A percentile compares a stretch with the other conserved stretches of the same genome.
Conservation (phyloP, 2,888 invertebrate species). For the Apotomis betuletana region DNA sequence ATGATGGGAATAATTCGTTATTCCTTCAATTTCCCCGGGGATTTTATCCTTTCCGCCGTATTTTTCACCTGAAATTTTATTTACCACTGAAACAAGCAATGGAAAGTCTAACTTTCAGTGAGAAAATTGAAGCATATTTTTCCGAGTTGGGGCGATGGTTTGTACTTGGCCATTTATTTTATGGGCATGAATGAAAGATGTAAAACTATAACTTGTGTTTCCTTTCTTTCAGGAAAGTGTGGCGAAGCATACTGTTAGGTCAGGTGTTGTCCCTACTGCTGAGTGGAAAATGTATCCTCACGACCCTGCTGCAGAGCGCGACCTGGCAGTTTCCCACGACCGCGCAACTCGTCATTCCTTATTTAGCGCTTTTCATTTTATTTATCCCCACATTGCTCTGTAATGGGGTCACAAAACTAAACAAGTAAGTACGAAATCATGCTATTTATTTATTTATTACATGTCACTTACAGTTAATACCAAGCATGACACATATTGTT, state of each 20-base stretch:
- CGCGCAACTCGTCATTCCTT: slow-evolving; percentile 91
- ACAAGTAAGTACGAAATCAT: slow-evolving; percentile 78
- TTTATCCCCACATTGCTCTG: slow-evolving; percentile 91
- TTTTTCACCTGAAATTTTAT: slow-evolving; percentile 46
- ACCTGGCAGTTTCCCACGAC: slow-evolving; percentile 89
- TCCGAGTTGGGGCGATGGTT: slow-evolving; percentile 88
- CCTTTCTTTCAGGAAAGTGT: slow-evolving; percentile 84
- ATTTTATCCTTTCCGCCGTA: slow-evolving; percentile 45
- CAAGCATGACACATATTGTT: too few species aligned
- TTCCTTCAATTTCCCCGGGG: slow-evolving; percentile 44
- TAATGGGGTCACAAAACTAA: slow-evolving; percentile 86
- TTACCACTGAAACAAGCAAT: slow-evolving; percentile 51
- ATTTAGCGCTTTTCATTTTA: slow-evolving; percentile 88
- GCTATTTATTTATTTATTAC: too few species aligned
- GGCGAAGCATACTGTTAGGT: slow-evolving; percentile 88
- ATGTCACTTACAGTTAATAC: too few species aligned
- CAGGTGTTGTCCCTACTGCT: slow-evolving; percentile 90
- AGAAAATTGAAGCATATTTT: slow-evolving; percentile 86
- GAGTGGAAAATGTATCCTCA: slow-evolving; percentile 90
- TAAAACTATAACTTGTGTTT: slow-evolving; percentile 21
- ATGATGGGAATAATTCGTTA: slow-evolving; percentile 49
- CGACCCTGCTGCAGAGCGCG: slow-evolving; percentile 87
- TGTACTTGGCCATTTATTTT: slow-evolving; percentile 51
- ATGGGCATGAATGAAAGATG: slow-evolving; percentile 15
- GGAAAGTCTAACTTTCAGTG: slow-evolving; percentile 83